Conservation (phyloP, 2,797 vertebrate species). For the Mus caroli region DNA sequence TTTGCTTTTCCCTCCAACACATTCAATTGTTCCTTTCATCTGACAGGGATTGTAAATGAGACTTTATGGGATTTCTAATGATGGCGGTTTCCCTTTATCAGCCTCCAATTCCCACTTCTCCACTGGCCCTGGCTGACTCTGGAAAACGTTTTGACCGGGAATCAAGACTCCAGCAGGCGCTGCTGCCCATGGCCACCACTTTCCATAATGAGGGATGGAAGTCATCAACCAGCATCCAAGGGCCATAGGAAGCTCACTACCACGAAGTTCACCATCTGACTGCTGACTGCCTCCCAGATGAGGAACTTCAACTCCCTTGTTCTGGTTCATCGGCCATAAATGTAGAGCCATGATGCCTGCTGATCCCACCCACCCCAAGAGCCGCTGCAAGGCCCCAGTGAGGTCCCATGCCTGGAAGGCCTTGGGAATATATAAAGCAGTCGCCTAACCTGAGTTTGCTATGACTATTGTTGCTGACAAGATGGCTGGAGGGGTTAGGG, state of each 20-base stretch:
- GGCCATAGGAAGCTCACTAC: background rate
- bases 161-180: conserved; percentile 20
- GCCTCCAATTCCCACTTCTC: conserved; percentile 76
- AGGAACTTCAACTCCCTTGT: background rate
- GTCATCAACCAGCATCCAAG: background rate
- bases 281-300: conserved; percentile 14
- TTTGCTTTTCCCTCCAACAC: conserved; percentile 70
- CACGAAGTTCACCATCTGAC: background rate
- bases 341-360: background rate
- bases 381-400: conserved; percentile 3
- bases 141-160: conserved; percentile 59
- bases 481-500: background rate
- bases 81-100: conserved; percentile 73
- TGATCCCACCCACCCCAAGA: conserved; percentile 9
- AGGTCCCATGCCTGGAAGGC: conserved; percentile 52
- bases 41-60: conserved; percentile 75
- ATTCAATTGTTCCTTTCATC: conserved; percentile 73
- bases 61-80: conserved; percentile 79
- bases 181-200: background rate
- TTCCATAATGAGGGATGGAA: background rate
- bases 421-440: conserved; percentile 55
- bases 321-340: conserved; percentile 29
- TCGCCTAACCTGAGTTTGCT: conserved; percentile 1
- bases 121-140: background rate
- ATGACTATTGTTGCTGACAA: background rate